A percentile compares a stretch with the other conserved stretches of the same genome.
Conservation (phyloP, 2,888 invertebrate species). For the Deilephila porcellus region DNA sequence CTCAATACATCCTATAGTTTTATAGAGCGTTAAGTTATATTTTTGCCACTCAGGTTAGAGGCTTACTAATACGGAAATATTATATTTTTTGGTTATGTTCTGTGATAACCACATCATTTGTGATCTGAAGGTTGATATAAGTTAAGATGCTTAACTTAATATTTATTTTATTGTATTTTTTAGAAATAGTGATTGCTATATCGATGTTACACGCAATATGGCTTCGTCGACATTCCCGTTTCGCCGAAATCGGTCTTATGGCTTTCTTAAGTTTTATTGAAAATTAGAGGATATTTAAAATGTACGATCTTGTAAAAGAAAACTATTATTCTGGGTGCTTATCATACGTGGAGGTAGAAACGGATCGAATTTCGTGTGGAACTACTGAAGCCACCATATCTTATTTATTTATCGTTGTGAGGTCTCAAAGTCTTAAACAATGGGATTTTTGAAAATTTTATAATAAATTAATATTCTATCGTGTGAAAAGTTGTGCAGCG, state of each 20-base stretch:
- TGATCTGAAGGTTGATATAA: slow-evolving; percentile 37
- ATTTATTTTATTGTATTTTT: slow-evolving; percentile 29
- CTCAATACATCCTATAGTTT: neutral
- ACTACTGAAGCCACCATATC: slow-evolving; percentile 4
- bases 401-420: neutral
- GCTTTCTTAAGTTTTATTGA: neutral
- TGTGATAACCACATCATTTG: slow-evolving; percentile 41
- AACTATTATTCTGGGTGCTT: neutral
- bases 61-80: slow-evolving; percentile 18
- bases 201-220: neutral
- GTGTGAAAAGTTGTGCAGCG: neutral
- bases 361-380: slow-evolving; percentile 19
- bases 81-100: slow-evolving; percentile 37
- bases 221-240: slow-evolving; percentile 7
- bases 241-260: neutral
- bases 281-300: neutral
- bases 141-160: slow-evolving; percentile 29
- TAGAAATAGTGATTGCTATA: slow-evolving; percentile 4
- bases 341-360: neutral
- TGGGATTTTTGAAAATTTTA: slow-evolving; percentile 16
- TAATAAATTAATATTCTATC: neutral
- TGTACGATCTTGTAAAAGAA: neutral
- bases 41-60: neutral
- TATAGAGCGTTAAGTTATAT: slow-evolving; percentile 1
- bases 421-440: neutral